Conservation (phyloP, 2,113 vertebrate genomes). For the sheep (Ovis aries) region DNA sequence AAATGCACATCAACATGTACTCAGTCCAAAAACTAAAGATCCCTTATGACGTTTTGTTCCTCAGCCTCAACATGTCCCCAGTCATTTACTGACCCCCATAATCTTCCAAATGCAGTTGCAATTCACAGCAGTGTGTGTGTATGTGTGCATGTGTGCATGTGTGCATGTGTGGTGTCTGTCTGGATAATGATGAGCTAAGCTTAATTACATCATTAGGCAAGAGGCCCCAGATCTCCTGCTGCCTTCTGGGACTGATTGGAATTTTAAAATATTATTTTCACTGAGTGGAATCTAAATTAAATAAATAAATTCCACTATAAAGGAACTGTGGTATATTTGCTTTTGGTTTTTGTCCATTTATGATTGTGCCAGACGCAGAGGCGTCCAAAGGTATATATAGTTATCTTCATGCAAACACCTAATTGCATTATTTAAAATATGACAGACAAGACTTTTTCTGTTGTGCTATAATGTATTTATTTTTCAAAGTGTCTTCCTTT, state of each 20-base stretch:
- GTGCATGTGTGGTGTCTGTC: neutral
- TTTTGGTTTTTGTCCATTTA: neutral
- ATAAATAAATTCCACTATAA: slow-evolving; percentile 46
- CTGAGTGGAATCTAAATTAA: slow-evolving; percentile 52
- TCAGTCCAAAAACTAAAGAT: neutral
- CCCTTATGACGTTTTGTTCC: neutral
- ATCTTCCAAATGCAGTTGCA: slow-evolving; percentile 11
- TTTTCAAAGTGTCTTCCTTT: neutral
- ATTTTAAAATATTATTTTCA: slow-evolving; percentile 68
- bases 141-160: neutral
- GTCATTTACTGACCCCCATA: neutral
- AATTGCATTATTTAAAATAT: neutral
- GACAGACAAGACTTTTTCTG: neutral
- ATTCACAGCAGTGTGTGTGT: neutral
- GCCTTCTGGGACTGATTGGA: slow-evolving; percentile 55
- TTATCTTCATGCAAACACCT: slow-evolving; percentile 12
- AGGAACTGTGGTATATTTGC: neutral
- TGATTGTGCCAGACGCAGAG: neutral
- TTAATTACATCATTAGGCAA: slow-evolving; percentile 68
- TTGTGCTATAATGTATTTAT: neutral
- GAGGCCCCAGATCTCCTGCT: slow-evolving; percentile 36
- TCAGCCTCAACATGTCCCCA: neutral
- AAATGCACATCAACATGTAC: neutral
- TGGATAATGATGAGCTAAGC: slow-evolving; percentile 55
- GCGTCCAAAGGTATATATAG: neutral